Evolutionary conservation across 1,140 invertebrate genomes (phyloP).

Genomic region (Lordiphosa stackelbergi): DNA sequence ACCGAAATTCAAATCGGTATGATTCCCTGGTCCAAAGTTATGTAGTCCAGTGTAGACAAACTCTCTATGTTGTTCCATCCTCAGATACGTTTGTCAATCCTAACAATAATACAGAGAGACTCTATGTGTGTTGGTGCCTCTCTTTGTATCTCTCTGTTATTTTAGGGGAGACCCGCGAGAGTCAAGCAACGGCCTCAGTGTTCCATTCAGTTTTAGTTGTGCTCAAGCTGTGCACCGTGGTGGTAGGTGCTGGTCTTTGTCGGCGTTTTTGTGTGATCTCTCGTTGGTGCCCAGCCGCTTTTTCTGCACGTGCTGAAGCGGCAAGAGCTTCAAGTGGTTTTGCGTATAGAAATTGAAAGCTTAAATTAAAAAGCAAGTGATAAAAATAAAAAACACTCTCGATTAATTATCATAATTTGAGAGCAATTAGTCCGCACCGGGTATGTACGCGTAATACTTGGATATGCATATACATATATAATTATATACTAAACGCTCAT

Average conservation of each 20-base stretch:
- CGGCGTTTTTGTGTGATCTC: not conserved
- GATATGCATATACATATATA: not conserved
- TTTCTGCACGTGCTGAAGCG: conserved; percentile 1
- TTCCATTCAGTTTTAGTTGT: conserved; percentile 34
- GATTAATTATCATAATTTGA: too few species aligned
- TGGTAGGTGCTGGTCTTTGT: conserved; percentile 14
- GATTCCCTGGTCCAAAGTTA: too few species aligned
- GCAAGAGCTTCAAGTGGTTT: conserved; percentile 11
- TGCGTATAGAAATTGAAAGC: conserved; percentile 1
- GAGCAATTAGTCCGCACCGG: not conserved
- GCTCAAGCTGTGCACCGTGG: conserved; percentile 18
- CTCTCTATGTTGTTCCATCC: not conserved
- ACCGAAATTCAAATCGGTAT: too few species aligned
- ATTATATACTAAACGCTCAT: conserved; percentile 6
- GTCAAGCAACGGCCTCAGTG: not conserved
- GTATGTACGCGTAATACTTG: conserved; percentile 6
- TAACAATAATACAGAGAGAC: not conserved
- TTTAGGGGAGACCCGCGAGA: conserved; percentile 2
- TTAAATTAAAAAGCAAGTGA: not conserved
- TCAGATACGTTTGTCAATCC: not conserved
- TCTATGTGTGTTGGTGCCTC: not conserved
- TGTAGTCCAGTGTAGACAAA: too few species aligned
- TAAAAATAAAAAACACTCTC: too few species aligned
- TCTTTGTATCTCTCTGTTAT: conserved; percentile 1
- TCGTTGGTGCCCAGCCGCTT: not conserved